phyloP scores from a whole-genome alignment of 2,113 vertebrate genomes.

The Apeltes quadracus region DNA sequence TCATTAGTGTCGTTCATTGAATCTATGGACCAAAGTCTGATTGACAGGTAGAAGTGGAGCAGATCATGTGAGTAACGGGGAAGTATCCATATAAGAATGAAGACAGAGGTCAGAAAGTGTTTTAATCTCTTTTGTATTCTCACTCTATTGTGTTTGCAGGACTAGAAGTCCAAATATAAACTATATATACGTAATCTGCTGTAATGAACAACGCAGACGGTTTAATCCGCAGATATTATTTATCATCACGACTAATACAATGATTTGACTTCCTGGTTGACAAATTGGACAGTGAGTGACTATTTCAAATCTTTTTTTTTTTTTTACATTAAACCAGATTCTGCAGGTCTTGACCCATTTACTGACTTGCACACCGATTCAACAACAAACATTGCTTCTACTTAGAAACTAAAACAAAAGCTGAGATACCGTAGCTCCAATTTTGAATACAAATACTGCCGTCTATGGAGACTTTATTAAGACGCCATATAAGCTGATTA shows the following conservation, averaged over 20 bases:
- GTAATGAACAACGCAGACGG: background rate
- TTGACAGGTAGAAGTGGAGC: background rate
- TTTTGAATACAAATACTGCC: background rate
- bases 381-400: too few relatives aligned
- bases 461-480: conserved; percentile 38
- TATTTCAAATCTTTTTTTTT: background rate
- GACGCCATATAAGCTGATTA: conserved; percentile 21
- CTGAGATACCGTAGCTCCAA: background rate
- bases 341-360: background rate
- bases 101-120: background rate
- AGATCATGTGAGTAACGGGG: background rate
- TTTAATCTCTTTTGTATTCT: background rate
- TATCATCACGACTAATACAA: background rate
- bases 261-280: background rate
- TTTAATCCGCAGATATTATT: background rate
- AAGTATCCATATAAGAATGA: background rate
- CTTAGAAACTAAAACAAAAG: background rate
- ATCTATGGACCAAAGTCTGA: background rate
- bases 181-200: background rate
- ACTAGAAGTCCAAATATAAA: background rate
- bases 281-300: background rate
- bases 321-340: background rate
- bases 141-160: background rate
- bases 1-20: background rate
- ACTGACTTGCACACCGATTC: too few relatives aligned